Evolutionary conservation across 2,797 vertebrate species (phyloP).

Genomic region (Cossypha polioptera): DNA sequence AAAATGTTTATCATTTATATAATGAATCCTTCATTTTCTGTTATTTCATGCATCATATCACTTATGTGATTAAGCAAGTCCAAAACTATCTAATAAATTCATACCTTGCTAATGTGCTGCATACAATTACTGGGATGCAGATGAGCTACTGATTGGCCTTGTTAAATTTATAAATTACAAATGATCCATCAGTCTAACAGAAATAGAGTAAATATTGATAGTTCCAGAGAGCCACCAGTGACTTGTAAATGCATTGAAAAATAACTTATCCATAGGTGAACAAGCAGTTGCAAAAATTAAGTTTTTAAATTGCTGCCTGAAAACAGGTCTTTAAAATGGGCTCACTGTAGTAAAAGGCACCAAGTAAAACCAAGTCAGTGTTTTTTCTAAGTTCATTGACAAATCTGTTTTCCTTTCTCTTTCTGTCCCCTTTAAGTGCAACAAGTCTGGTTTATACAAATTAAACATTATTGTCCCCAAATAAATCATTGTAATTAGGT

Average conservation of each 20-base stretch:
- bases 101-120: neutral
- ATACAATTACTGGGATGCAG: conserved; percentile 2
- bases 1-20: neutral
- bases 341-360: neutral
- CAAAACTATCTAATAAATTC: neutral
- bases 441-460: neutral
- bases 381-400: neutral
- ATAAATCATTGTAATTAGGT: neutral
- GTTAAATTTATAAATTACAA: conserved; percentile 17
- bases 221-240: neutral
- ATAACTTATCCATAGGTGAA: neutral
- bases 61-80: conserved; percentile 23
- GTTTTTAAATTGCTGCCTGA: neutral
- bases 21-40: neutral
- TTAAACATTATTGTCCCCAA: neutral
- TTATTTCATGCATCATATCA: neutral
- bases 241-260: neutral
- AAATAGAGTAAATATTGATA: conserved; percentile 40
- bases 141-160: conserved; percentile 31
- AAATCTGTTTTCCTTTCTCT: neutral
- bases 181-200: conserved; percentile 5
- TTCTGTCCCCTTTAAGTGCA: neutral
- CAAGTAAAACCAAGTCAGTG: neutral
- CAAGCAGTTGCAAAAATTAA: neutral
- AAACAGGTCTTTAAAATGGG: neutral